phyloP scores from a whole-genome alignment of 2,113 vertebrate species.

The Oryzias woworae region DNA sequence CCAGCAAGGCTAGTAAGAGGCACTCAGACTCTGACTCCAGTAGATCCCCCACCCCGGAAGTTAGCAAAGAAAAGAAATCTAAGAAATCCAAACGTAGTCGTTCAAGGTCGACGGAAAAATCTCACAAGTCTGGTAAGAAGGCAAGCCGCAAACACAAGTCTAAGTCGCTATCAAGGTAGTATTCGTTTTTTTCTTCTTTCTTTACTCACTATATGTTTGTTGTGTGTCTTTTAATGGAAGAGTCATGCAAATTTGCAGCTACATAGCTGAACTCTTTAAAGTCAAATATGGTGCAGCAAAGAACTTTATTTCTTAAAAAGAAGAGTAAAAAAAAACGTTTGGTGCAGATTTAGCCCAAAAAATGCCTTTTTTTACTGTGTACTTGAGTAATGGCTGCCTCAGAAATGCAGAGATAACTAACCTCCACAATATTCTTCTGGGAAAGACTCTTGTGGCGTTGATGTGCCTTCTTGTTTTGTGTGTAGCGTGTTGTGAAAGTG shows the following conservation, averaged over 20 bases:
- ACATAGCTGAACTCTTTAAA: constrained; percentile 10
- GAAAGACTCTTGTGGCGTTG: neutral
- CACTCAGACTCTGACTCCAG: constrained; percentile 93
- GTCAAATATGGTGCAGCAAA: constrained; percentile 15
- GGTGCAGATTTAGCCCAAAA: too few relatives aligned
- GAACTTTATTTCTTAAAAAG: neutral
- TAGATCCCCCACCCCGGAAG: constrained; percentile 90
- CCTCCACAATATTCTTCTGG: constrained; percentile 1
- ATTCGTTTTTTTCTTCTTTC: constrained; percentile 84
- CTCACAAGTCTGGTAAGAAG: constrained; percentile 99
- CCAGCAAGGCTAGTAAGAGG: constrained; percentile 88
- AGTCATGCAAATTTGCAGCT: constrained; percentile 16
- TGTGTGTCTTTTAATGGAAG: constrained; percentile 65
- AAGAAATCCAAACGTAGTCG: constrained; percentile 99
- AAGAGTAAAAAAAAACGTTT: too few relatives aligned
- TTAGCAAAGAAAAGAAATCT: constrained; percentile 97
- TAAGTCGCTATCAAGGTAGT: constrained; percentile 99
- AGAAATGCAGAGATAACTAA: neutral
- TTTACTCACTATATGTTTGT: constrained; percentile 71
- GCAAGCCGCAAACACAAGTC: constrained; percentile 99
- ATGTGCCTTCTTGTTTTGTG: constrained; percentile 39
- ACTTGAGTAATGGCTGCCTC: too few relatives aligned
- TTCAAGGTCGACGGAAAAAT: constrained; percentile 96
- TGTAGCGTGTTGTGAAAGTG: constrained; percentile 6
- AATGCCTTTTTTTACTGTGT: too few relatives aligned